Evolutionary conservation across 2,797 vertebrate species (phyloP), one percentile per base, ranked within the genome.

Genomic region (Sebastes wilsoni): DNA sequence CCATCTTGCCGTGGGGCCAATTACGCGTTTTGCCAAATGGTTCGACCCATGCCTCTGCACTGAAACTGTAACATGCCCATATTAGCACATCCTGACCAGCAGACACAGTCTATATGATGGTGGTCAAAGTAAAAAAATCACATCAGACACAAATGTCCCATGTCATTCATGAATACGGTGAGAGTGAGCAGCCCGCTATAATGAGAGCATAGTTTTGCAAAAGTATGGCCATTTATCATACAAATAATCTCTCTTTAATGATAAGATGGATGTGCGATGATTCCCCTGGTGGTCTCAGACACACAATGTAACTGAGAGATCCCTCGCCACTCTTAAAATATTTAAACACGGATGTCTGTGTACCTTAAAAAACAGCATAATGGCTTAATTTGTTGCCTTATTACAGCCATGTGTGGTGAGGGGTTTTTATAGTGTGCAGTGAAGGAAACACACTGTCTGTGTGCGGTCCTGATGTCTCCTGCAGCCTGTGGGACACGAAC

Each of bases 321-420:
- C 94, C 93, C 93, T 79, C 20, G 89, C 86, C 76, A 89, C 93
- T 95, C 94, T 95, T 96, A 94, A 96, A 96, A 93, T 67, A 71
- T 93, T 96, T 95, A 95, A 95, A 93, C 93, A n/a, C 95, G 93
- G 95, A 96, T 95, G 95, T 96, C 94, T 96, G 95, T 94, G 93
- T 93, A 94, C 92, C 95, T 95, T 93, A 94, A 95, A 56, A 95
- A 92, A 91, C 91, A 78, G 91, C 77, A 83, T 96, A 95, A 95
- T 93, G 89, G 93, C 93, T 95, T 96, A 94, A 96, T 96, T 94
- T 95, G 94, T 94, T 94, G 91, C 84, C 92, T 96, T 96, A 95
- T 96, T 95, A 94, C 92, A 95, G 93, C 94, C 95, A 96, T 95
- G 94, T 96, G 95, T 95, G 94, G 91, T 82, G 60, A 16, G 55